Evolutionary conservation across 2,797 vertebrate genomes (phyloP), one percentile per base, ranked within the genome.

Genomic region (Enteromius afrohamiltoni): DNA sequence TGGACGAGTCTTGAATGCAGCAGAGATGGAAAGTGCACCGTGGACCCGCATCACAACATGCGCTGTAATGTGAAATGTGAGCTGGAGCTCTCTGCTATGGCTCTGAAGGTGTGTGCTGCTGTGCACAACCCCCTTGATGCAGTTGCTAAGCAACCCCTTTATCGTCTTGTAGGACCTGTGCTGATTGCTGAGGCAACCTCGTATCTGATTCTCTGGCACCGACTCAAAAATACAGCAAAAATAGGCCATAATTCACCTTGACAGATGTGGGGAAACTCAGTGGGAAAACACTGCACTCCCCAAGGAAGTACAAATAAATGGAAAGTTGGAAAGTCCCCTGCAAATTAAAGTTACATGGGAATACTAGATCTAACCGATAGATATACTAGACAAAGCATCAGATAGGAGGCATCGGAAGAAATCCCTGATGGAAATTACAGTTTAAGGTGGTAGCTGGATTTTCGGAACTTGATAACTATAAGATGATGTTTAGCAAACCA

Each of bases 91-190:
- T 68, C 68, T 83, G 78, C 69, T 17, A 26, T 55, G 60, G 53
- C 45, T 58, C 7, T 55, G 69, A 75, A 58, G 77, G 64, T 74
- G 69, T 76, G 34, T 21, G 13, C 70, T 51, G 62, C 60, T 71
- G 77, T 80, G n/a, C 75, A 80, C 83, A 79, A 58, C 79, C 87
- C 86, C 84, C 78, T 58, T 85, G 79, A 81, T 86, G 82, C 89
- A 89, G 94, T 95, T 94, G 91, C 93, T 92, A 93, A 90, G 93
- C 92, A 92, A 95, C 93, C 79, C 74, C 60, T 76, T 82, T 78
- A 77, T 85, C 82, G 31, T 62, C 67, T 83, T 55, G 40, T 67
- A 42, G 69, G 77, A 71, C 84, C 74, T 73, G 42, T 78, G 83
- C 58, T 64, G 80, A 69, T 55, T 79, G 75, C 78, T 80, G 62